Conservation (phyloP, 53 echinoderm and acorn worm species). For the Luidia sarsii region DNA sequence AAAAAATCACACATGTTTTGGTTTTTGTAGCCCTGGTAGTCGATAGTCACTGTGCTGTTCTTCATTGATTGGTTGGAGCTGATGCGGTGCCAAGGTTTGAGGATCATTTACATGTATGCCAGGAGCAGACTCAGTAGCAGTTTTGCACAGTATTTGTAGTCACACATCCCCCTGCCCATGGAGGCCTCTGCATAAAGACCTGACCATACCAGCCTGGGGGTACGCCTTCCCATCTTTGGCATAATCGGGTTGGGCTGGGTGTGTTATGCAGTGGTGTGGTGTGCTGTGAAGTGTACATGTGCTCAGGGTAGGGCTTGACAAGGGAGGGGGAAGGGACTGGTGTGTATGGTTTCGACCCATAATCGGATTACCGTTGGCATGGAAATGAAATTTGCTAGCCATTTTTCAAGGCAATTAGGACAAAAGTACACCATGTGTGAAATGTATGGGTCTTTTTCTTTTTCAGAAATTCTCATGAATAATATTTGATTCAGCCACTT, state of each 20-base stretch:
- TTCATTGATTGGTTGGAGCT: not conserved
- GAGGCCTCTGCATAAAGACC: not conserved
- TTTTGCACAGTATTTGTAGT: too few species aligned
- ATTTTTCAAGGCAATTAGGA: conserved; percentile 1
- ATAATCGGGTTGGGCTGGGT: not conserved
- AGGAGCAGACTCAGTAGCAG: too few species aligned
- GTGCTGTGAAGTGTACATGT: too few species aligned
- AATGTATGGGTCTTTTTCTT: too few species aligned
- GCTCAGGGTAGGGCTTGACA: too few species aligned
- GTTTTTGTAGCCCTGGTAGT: conserved; percentile 1
- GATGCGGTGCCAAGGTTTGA: not conserved
- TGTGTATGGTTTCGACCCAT: conserved; percentile 29
- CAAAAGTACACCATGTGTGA: conserved; percentile 6
- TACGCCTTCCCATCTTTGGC: conserved; percentile 1
- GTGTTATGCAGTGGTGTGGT: not conserved
- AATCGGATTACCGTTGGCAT: conserved; percentile 34
- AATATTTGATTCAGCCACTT: too few species aligned
- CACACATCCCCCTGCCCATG: too few species aligned
- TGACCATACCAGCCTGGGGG: conserved; percentile 4
- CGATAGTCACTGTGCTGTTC: too few species aligned
- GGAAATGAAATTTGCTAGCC: conserved; percentile 4
- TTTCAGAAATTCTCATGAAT: too few species aligned
- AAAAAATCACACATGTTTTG: conserved; percentile 25
- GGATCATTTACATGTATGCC: too few species aligned
- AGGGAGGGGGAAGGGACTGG: too few species aligned